Evolutionary conservation across 2,888 invertebrate genomes (phyloP), one percentile per base, ranked within the genome.

Genomic region (Pantelozetes paolii): DNA sequence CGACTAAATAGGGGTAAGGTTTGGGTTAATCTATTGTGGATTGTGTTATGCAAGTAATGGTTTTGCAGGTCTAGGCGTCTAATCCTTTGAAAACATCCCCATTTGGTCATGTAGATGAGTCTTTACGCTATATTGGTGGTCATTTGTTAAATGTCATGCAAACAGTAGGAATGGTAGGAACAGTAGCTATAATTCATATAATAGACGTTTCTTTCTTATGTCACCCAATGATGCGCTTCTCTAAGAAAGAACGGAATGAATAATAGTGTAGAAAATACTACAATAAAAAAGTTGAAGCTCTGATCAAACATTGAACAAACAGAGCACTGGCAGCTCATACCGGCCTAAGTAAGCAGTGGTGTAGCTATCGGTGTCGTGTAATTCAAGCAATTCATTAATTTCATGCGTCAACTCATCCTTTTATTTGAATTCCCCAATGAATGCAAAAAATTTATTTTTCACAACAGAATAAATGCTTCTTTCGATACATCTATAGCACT

Each of bases 351-450:
- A n/a, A n/a, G n/a, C n/a, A 30, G 13, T 62, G 32, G 26, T 62
- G 30, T 62, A 13, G 26, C 57, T 23, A 23, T 45, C 45, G 13
- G n/a, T 42, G 30, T 62, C 30, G n/a, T 62, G 59, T 62, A 62
- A 62, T 62, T 62, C 59, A 62, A 30, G 30, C 59, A 62, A 62
- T 62, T 62, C 59, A 62, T 62, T 62, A 62, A 62, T 62, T 62
- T 62, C 59, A 62, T 32, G 59, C 59, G 59, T 62, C 59, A 62
- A 62, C 59, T 62, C 59, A 62, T 62, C 59, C 59, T 62, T 62
- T 62, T 62, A 62, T 62, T 28, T n/a, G 59, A 6, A 62, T 62
- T 30, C 30, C 59, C n/a, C n/a, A n/a, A n/a, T 62, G 28, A 30
- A 30, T 15, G 18, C 6, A 28, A 26, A 62, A 62, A 45, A 62